Conservation (phyloP, 2,113 vertebrate species). For the Axis porcinus region DNA sequence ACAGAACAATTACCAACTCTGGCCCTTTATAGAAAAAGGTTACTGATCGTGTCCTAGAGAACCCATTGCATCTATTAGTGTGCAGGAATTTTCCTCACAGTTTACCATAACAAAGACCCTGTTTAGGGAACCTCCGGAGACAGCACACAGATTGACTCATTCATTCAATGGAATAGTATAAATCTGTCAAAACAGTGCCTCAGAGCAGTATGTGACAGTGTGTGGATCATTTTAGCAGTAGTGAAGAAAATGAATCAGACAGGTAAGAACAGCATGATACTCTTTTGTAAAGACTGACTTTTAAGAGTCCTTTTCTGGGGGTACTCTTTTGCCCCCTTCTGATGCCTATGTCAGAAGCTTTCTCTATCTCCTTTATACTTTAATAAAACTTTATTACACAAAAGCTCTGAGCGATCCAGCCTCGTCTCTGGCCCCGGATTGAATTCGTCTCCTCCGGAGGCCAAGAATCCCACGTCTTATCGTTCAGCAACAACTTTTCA, state of each 20-base stretch:
- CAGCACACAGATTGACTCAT: fast-evolving
- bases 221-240: background rate
- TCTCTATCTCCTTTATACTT: too few species aligned
- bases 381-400: too few species aligned
- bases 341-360: too few species aligned
- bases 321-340: too few species aligned
- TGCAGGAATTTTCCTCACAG: background rate
- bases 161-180: background rate
- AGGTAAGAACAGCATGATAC: background rate
- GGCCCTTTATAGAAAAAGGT: background rate
- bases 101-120: background rate
- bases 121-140: background rate
- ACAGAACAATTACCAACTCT: background rate
- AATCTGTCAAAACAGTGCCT: background rate
- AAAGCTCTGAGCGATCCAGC: too few species aligned
- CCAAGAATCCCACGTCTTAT: too few species aligned
- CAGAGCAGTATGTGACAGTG: too few species aligned
- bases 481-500: too few species aligned
- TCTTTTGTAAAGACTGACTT: background rate
- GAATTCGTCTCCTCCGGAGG: too few species aligned
- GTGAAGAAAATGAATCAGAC: background rate
- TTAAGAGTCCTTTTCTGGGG: background rate
- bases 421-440: too few species aligned
- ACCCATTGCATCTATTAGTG: background rate
- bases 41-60: background rate